These are phyloP conservation scores for Sebastes diploproa DNA, from an alignment of 2,797 vertebrate species.

Conservation along the genomic window DNA sequence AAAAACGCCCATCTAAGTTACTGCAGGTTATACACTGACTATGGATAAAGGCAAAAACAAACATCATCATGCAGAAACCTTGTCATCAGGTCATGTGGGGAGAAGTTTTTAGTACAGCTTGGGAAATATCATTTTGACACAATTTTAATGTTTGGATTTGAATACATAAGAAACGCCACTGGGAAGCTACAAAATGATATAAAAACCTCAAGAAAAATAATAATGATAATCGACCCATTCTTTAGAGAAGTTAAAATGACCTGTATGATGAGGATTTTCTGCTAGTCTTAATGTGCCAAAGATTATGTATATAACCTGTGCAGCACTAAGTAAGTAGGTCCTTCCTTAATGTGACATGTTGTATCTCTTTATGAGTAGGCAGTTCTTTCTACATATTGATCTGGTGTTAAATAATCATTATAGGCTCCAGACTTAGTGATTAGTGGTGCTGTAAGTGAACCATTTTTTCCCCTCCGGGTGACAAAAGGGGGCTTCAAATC, in stretches of 20 bases:
- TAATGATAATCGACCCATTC: not conserved
- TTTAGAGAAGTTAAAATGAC: not conserved
- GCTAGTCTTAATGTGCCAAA: conserved; percentile 54
- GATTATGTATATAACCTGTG: conserved; percentile 10
- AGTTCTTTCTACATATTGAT: conserved; percentile 71
- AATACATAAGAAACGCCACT: not conserved
- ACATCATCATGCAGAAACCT: too few species aligned
- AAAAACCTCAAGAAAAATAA: not conserved
- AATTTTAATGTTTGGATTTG: not conserved
- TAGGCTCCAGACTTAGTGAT: conserved; percentile 64
- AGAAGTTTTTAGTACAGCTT: not conserved
- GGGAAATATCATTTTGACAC: not conserved
- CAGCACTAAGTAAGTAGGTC: conserved; percentile 27
- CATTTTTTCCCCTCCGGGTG: conserved; percentile 22
- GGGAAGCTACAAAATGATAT: not conserved
- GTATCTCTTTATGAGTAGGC: conserved; percentile 62
- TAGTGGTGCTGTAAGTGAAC: conserved; percentile 66
- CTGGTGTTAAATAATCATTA: conserved; percentile 73
- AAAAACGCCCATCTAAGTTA: too few species aligned
- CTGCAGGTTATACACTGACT: too few species aligned
- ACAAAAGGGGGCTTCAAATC: conserved; percentile 42
- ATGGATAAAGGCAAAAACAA: too few species aligned
- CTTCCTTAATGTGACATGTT: conserved; percentile 53
- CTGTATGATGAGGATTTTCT: not conserved
- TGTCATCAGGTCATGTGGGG: too few species aligned